A percentile compares a stretch with the other conserved stretches of the same genome.
phyloP scores from a whole-genome alignment of 2,888 invertebrate species.

The Frankliniella intonsa region DNA sequence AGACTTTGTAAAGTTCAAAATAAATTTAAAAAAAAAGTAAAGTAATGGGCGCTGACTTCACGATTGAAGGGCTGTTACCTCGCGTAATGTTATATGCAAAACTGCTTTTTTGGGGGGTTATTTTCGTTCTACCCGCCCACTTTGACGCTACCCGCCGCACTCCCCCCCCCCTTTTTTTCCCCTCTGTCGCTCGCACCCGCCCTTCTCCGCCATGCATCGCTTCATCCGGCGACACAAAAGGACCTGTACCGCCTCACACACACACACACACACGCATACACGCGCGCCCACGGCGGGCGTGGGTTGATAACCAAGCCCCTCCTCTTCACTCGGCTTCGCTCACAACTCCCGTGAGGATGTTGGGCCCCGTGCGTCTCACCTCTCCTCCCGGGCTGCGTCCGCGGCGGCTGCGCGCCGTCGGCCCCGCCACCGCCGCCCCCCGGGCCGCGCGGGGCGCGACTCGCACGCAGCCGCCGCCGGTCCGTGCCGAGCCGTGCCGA shows the following conservation, averaged over 20 bases:
- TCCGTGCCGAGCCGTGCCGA: not conserved
- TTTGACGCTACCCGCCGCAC: not conserved
- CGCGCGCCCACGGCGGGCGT: not conserved
- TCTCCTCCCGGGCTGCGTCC: not conserved
- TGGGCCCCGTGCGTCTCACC: not conserved
- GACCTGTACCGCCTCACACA: not conserved
- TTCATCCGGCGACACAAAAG: conserved; percentile 19
- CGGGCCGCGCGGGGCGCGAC: not conserved
- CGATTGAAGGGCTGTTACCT: no score
- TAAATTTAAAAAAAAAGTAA: no score
- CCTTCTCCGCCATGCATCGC: conserved; percentile 6
- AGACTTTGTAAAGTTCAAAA: no score
- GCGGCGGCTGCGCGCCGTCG: not conserved
- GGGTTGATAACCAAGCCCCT: conserved; percentile 3
- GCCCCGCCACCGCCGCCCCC: not conserved
- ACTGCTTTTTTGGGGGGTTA: no score
- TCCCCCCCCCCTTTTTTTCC: not conserved
- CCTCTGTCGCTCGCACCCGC: not conserved
- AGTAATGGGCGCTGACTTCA: no score
- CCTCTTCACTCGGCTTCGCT: not conserved
- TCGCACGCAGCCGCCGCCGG: not conserved
- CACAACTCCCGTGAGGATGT: not conserved
- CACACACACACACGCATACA: not conserved
- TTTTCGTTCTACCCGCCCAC: no score
- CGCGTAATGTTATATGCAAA: no score